Evolutionary conservation across 2,113 vertebrate species (phyloP).

Genomic region (Apaloderma vittatum): DNA sequence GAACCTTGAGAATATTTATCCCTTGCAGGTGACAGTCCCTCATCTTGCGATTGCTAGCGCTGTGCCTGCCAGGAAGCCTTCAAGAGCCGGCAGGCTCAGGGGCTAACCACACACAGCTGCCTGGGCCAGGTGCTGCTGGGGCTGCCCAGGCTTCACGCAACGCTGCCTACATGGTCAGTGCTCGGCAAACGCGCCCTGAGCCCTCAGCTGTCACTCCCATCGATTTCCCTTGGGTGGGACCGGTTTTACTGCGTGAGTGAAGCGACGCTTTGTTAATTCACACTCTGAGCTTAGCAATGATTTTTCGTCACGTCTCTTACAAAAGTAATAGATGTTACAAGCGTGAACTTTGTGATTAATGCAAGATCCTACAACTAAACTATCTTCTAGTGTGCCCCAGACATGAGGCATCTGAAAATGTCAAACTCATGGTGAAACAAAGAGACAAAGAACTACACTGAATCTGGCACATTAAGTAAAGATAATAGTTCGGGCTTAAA

Average conservation of each 20-base stretch:
- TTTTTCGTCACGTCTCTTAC: neutral
- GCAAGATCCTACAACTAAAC: neutral
- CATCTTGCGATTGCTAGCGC: neutral
- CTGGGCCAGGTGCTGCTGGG: neutral
- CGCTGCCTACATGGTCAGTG: neutral
- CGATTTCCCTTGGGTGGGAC: neutral
- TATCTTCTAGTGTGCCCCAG: neutral
- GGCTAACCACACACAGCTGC: neutral
- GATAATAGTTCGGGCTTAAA: neutral
- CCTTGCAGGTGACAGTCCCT: neutral
- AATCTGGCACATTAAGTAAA: neutral
- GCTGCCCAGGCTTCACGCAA: accelerated
- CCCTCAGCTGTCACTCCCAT: neutral
- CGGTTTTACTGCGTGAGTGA: neutral
- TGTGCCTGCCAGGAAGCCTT: neutral
- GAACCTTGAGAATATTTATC: neutral
- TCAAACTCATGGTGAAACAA: neutral
- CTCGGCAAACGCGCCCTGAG: neutral
- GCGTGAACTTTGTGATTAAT: neutral
- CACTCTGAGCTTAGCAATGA: neutral
- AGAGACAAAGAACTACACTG: neutral
- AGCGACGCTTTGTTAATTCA: neutral
- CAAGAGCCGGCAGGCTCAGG: accelerated
- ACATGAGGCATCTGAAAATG: accelerated
- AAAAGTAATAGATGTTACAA: neutral